phyloP scores from a whole-genome alignment of 1,140 invertebrate species.

The Habropoda laboriosa region DNA sequence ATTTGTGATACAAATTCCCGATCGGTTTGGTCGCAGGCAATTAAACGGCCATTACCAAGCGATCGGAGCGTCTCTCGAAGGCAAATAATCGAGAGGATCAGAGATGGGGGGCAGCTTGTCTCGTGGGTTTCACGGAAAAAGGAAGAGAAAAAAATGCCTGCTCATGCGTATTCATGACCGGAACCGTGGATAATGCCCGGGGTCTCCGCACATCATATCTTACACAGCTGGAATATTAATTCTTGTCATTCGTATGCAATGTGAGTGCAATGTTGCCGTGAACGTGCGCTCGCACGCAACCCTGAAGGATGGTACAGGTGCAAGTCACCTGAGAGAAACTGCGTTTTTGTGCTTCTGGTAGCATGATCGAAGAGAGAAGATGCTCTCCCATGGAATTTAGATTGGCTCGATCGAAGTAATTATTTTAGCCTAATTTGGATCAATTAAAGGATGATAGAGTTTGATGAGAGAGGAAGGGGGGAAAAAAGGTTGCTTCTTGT shows the following conservation, averaged over 20 bases:
- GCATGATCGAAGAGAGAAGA: neutral
- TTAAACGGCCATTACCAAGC: slow-evolving; percentile 53
- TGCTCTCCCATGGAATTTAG: neutral
- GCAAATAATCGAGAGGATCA: slow-evolving; percentile 26
- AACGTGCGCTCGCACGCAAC: slow-evolving; percentile 8
- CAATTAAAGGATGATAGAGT: slow-evolving; percentile 3
- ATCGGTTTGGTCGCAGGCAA: slow-evolving; percentile 29
- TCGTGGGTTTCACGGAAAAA: slow-evolving; percentile 14
- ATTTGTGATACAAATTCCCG: slow-evolving; percentile 29
- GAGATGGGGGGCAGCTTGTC: neutral
- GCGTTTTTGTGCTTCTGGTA: slow-evolving; percentile 18
- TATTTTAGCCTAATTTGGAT: slow-evolving; percentile 25
- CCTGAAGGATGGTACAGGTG: slow-evolving; percentile 61
- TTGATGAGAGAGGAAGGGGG: neutral
- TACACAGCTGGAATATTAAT: slow-evolving; percentile 74
- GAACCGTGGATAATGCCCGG: slow-evolving; percentile 58
- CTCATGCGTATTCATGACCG: slow-evolving; percentile 63
- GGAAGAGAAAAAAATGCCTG: slow-evolving; percentile 12
- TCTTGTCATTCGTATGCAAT: slow-evolving; percentile 70
- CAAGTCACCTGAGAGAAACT: slow-evolving; percentile 64
- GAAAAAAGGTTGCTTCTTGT: neutral
- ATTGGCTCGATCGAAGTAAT: neutral
- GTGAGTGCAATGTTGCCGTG: slow-evolving; percentile 39
- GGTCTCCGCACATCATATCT: slow-evolving; percentile 61
- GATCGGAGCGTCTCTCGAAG: slow-evolving; percentile 30